phyloP scores from a whole-genome alignment of 2,888 invertebrate species.

The Sclerodermus sp. region DNA sequence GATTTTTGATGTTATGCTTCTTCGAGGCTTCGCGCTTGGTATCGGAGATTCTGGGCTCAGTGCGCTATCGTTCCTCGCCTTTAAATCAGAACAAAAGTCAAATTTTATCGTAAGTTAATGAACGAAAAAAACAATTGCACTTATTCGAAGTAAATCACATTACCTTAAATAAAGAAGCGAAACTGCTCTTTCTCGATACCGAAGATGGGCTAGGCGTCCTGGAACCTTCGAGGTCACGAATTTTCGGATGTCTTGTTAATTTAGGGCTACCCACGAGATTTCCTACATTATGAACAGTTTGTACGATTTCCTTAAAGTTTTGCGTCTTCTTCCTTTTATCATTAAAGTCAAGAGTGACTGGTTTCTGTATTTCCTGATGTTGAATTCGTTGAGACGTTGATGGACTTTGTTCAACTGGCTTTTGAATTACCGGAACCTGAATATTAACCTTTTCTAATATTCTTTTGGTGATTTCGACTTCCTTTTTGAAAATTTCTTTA shows the following conservation, averaged over 20 bases:
- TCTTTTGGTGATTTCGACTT: constrained; percentile 55
- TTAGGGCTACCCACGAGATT: constrained; percentile 45
- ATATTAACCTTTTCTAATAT: constrained; percentile 53
- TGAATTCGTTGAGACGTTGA: constrained; percentile 51
- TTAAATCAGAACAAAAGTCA: constrained; percentile 1
- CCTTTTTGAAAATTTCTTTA: constrained; percentile 54
- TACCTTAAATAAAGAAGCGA: constrained; percentile 78
- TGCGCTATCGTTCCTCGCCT: constrained; percentile 48
- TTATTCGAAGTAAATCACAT: neutral
- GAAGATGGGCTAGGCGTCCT: constrained; percentile 71
- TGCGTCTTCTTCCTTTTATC: constrained; percentile 48
- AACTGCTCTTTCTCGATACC: constrained; percentile 76
- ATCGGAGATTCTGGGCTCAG: constrained; percentile 54
- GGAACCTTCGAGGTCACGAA: constrained; percentile 53
- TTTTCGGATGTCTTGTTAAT: constrained; percentile 52
- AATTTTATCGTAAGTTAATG: neutral
- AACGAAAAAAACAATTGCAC: too few species aligned
- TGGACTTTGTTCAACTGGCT: constrained; percentile 26
- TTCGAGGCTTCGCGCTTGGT: constrained; percentile 43
- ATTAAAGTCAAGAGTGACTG: constrained; percentile 64
- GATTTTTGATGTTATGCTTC: constrained; percentile 53
- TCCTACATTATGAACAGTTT: constrained; percentile 39
- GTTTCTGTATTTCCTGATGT: constrained; percentile 60
- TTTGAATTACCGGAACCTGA: constrained; percentile 49
- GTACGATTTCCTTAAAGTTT: constrained; percentile 44